These are phyloP conservation scores for Emydocephalus ijimae DNA, from an alignment of 2,113 vertebrate genomes.

Conservation along the genomic window DNA sequence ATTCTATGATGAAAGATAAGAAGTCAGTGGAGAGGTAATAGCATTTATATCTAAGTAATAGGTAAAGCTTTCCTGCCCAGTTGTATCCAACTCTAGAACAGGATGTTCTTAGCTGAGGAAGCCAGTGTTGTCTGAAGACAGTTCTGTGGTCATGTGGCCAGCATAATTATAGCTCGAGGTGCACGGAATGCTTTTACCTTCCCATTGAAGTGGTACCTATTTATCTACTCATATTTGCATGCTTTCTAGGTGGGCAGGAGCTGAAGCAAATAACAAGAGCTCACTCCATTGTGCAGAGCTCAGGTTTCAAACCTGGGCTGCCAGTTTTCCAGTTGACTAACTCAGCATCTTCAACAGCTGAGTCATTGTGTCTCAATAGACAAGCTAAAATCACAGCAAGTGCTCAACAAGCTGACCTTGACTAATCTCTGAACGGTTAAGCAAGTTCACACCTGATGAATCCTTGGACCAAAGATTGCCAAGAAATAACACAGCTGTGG, in stretches of 20 bases:
- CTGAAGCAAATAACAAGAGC: neutral
- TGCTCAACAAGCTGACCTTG: neutral
- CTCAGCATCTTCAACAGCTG: neutral
- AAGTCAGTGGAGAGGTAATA: neutral
- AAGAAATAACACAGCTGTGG: neutral
- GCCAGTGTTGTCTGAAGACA: neutral
- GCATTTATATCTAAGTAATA: neutral
- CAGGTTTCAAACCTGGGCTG: neutral
- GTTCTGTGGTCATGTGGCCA: neutral
- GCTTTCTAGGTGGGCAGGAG: neutral
- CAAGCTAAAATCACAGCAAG: neutral
- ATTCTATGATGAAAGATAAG: neutral
- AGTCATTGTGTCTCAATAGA: neutral
- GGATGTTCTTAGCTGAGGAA: neutral
- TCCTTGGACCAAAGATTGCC: neutral
- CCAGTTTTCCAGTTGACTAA: neutral
- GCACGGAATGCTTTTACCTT: neutral
- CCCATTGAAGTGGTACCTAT: neutral
- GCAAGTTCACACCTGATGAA: neutral
- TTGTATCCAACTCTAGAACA: neutral
- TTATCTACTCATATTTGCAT: neutral
- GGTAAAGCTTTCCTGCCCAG: neutral
- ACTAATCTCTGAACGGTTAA: neutral
- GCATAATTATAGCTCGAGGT: neutral
- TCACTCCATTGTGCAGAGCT: neutral